A percentile compares a stretch with the other conserved stretches of the same genome.
Evolutionary conservation across 1,140 invertebrate species (phyloP).

Genomic region (Zelostemma sp.): DNA sequence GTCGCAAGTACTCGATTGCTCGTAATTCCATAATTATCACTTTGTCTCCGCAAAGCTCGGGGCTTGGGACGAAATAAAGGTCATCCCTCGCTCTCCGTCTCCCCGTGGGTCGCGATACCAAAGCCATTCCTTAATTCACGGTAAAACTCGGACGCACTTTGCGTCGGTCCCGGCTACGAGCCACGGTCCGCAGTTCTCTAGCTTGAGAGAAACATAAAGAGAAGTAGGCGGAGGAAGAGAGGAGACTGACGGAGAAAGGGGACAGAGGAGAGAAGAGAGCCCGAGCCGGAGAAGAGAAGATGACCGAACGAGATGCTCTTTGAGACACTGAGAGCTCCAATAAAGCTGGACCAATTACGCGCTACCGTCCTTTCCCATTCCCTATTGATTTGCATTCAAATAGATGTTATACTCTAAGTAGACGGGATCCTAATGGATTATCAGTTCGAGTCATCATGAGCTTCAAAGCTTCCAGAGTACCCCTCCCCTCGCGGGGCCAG

Average conservation of each 20-base stretch:
- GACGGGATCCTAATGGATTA: constrained; percentile 71
- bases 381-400: constrained; percentile 72
- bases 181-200: constrained; percentile 17
- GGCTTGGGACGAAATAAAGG: background rate
- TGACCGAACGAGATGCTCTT: constrained; percentile 71
- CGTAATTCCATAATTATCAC: too few species aligned
- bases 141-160: constrained; percentile 50
- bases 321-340: constrained; percentile 70
- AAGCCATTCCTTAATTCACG: constrained; percentile 46
- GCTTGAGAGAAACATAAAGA: constrained; percentile 42
- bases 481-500: constrained; percentile 41
- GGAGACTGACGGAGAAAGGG: constrained; percentile 18
- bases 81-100: background rate
- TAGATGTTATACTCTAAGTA: constrained; percentile 72
- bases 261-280: constrained; percentile 19
- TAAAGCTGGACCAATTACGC: constrained; percentile 71
- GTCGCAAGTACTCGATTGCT: too few species aligned
- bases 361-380: constrained; percentile 67
- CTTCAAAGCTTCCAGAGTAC: constrained; percentile 64
- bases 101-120: constrained; percentile 25
- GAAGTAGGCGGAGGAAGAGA: constrained; percentile 19
- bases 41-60: background rate
- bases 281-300: constrained; percentile 57
- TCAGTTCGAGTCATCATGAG: constrained; percentile 69
- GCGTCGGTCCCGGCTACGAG: constrained; percentile 27